phyloP scores from a whole-genome alignment of 2,113 vertebrate genomes.

The Pseudopipra pipra region DNA sequence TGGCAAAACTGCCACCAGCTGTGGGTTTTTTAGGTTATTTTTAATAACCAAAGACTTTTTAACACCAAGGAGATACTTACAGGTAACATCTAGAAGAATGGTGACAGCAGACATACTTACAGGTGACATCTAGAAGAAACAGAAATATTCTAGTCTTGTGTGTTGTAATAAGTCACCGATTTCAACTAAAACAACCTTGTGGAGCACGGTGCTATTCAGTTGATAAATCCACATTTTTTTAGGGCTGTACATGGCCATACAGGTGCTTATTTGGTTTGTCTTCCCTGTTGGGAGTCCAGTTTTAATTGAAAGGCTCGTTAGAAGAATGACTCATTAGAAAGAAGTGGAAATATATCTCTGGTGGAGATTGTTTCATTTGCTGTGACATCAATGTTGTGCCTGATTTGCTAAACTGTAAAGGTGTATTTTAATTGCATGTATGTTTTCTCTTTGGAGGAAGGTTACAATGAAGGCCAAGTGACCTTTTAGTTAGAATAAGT shows the following conservation, averaged over 20 bases:
- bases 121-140: neutral
- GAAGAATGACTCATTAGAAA: neutral
- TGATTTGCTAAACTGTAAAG: neutral
- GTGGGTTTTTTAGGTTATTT: neutral
- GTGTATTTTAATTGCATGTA: neutral
- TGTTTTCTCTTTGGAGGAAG: neutral
- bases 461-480: neutral
- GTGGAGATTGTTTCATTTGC: neutral
- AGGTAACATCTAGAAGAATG: neutral
- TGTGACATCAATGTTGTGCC: neutral
- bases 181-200: neutral
- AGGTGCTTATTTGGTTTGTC: neutral
- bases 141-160: neutral
- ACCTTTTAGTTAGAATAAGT: neutral
- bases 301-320: conserved; percentile 8
- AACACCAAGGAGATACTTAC: neutral
- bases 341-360: neutral
- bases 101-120: neutral
- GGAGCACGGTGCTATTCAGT: neutral
- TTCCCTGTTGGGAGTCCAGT: neutral
- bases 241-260: neutral
- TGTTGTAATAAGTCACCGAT: neutral
- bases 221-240: neutral
- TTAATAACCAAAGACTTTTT: neutral
- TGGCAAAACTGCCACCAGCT: neutral